Evolutionary conservation across 2,888 invertebrate species (phyloP), one percentile per base, ranked within the genome.

Genomic region (Drosophila melanosoma): DNA sequence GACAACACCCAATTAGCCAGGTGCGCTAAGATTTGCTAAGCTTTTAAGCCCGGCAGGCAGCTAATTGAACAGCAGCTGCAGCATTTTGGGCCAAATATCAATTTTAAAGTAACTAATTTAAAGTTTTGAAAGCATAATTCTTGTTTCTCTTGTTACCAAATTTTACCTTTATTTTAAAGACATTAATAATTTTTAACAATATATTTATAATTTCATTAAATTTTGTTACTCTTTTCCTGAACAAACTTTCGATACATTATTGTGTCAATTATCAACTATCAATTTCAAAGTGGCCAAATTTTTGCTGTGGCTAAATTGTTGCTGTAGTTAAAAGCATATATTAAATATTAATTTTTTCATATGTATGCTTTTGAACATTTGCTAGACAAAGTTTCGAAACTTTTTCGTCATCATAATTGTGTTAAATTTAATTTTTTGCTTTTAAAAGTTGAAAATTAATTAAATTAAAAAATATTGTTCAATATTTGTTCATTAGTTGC

Each of bases 1-100:
- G 73, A 42, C 73, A 68, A 36, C 58, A 61, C 56, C 40, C 60
- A 76, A 76, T 76, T 76, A 72, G 71, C 40, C 71, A 75, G 76
- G 71, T 66, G 51, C 36, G 56, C 51, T 38, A 29, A 23, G 32
- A 33, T 15, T 23, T 17, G 17, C 26, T 26, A 36, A 54, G 38
- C 40, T 53, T 20, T 54, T 68, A 64, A 73, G 77, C 38, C 58
- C 38, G 33, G 40, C 38, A 51, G 33, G 48, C 38, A 51, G 53
- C 10, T 59, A 68, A 77, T 62, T 62, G 61, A 52, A 60, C 51
- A 64, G 40, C 51, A 74, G 32, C 53, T 69, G 69, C 45, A 36
- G 35, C 40, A 29, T 48, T 48, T 32, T 17, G 20, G 33, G 10
- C 6, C 12, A 17, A 26, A 32, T 56, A 36, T 45, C n/a, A 45